phyloP scores from a whole-genome alignment of 2,797 vertebrate species.

The Mionectes olivaceus region DNA sequence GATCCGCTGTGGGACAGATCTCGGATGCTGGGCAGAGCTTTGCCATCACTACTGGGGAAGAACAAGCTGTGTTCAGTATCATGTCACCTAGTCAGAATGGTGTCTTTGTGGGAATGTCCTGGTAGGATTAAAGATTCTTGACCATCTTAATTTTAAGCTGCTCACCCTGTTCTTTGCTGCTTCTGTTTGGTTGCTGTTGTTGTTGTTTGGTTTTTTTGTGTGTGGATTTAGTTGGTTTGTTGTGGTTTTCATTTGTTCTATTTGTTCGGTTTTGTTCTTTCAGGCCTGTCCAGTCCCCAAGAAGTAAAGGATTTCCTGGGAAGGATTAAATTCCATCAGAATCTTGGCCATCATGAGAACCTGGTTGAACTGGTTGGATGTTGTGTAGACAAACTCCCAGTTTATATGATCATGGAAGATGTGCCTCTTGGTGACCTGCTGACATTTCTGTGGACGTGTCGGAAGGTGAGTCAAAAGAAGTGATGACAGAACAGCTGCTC shows the following conservation, averaged over 20 bases:
- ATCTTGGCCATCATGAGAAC: slow-evolving; percentile 88
- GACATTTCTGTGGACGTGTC: slow-evolving; percentile 89
- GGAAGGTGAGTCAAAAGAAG: slow-evolving; percentile 69
- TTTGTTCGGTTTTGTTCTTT: neutral
- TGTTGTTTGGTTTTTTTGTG: neutral
- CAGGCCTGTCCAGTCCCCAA: slow-evolving; percentile 78
- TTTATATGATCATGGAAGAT: slow-evolving; percentile 89
- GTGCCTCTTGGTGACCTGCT: slow-evolving; percentile 88
- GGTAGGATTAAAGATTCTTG: neutral
- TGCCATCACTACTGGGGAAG: neutral
- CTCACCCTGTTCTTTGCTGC: neutral
- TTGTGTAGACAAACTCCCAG: slow-evolving; percentile 84
- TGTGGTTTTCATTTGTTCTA: neutral
- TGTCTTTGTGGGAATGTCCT: neutral
- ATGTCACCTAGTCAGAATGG: neutral
- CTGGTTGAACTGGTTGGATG: slow-evolving; percentile 89
- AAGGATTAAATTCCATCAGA: slow-evolving; percentile 88
- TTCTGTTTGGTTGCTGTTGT: neutral
- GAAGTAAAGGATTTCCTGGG: slow-evolving; percentile 88
- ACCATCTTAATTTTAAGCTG: neutral
- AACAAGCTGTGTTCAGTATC: neutral
- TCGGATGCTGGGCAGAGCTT: neutral
- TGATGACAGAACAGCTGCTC: neutral
- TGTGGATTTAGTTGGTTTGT: neutral
- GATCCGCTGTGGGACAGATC: neutral